These are phyloP conservation scores for Torymus tubicola DNA, from an alignment of 2,888 invertebrate species.

Conservation along the genomic window DNA sequence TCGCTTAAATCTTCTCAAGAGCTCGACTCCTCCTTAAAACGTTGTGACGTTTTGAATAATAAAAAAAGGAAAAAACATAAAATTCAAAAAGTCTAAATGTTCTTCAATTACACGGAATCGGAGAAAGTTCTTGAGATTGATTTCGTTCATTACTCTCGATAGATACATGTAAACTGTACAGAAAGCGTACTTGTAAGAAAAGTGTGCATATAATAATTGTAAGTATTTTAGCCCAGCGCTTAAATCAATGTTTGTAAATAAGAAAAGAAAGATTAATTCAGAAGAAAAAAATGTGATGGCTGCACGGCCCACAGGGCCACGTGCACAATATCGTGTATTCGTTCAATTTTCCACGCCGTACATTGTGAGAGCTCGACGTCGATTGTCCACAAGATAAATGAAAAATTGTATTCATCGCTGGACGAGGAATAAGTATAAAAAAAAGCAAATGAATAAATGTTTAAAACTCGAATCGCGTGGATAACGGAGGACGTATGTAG, in stretches of 20 bases:
- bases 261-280: slow-evolving; percentile 57
- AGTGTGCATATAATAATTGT: slow-evolving; percentile 52
- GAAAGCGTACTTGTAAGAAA: slow-evolving; percentile 42
- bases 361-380: slow-evolving; percentile 64
- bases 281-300: slow-evolving; percentile 70
- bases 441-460: neutral
- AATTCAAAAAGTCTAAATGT: neutral
- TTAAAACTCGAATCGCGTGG: neutral
- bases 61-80: neutral
- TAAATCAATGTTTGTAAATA: slow-evolving; percentile 67
- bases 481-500: no score
- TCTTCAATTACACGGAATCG: neutral
- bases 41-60: slow-evolving; percentile 7
- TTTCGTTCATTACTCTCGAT: slow-evolving; percentile 24
- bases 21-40: neutral
- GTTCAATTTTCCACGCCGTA: slow-evolving; percentile 68
- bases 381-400: neutral
- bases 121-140: slow-evolving; percentile 17
- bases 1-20: slow-evolving; percentile 31
- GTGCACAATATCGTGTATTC: slow-evolving; percentile 69
- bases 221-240: slow-evolving; percentile 59
- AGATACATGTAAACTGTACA: slow-evolving; percentile 49
- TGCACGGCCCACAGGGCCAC: slow-evolving; percentile 72
- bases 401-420: slow-evolving; percentile 54
- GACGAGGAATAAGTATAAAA: slow-evolving; percentile 47